Conservation (phyloP, 2,888 invertebrate genomes). For the Eupithecia centaureata region DNA sequence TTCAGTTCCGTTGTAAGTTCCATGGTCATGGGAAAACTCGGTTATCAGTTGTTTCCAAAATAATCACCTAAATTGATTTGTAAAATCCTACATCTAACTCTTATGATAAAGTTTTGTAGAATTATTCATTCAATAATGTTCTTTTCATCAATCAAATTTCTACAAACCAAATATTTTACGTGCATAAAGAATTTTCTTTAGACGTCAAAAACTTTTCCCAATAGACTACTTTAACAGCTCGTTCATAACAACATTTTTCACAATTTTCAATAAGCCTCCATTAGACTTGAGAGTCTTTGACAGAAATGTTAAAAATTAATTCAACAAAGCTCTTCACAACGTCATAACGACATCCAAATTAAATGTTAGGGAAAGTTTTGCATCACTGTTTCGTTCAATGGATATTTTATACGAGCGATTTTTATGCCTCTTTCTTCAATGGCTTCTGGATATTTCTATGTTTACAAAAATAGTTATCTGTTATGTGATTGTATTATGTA, state of each 20-base stretch:
- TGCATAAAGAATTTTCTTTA: neutral
- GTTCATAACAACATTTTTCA: neutral
- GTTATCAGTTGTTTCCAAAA: neutral
- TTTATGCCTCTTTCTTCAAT: neutral
- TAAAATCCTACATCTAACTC: neutral
- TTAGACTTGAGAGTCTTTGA: conserved; percentile 25
- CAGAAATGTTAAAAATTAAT: conserved; percentile 36
- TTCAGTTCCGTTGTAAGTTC: neutral
- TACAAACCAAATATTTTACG: neutral
- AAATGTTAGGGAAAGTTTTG: conserved; percentile 55
- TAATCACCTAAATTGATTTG: no score
- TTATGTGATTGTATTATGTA: no score
- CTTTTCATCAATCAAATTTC: neutral
- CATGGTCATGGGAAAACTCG: neutral
- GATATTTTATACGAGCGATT: conserved; percentile 13
- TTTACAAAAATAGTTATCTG: no score
- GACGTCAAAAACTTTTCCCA: neutral
- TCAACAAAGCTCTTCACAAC: conserved; percentile 42
- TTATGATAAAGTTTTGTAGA: neutral
- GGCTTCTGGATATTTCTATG: no score
- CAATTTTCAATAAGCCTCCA: conserved; percentile 8
- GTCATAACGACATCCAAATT: conserved; percentile 55
- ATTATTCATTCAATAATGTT: neutral
- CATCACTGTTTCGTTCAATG: conserved; percentile 54
- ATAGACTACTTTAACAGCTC: neutral